These are phyloP conservation scores for Cyclophora punctaria DNA, from an alignment of 2,888 invertebrate species.

Conservation along the genomic window DNA sequence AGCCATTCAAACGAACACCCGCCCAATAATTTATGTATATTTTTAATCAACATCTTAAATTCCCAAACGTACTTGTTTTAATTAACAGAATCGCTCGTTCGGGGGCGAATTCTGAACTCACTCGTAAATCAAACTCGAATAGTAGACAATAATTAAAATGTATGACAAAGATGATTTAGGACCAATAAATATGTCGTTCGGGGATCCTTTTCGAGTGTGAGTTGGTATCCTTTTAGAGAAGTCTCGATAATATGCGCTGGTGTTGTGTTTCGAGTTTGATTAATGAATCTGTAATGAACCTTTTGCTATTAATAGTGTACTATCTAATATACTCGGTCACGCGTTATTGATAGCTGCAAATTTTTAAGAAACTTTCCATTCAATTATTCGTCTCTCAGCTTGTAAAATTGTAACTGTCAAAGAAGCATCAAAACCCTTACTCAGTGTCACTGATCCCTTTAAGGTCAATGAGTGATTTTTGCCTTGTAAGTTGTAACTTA, in stretches of 20 bases:
- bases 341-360: too few species aligned
- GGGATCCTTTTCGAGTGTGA: slow-evolving; percentile 24
- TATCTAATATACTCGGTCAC: too few species aligned
- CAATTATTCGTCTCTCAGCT: too few species aligned
- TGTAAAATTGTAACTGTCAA: too few species aligned
- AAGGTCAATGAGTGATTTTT: too few species aligned
- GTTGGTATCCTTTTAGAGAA: slow-evolving; percentile 10
- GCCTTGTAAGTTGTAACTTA: too few species aligned
- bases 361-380: too few species aligned
- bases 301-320: too few species aligned
- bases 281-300: too few species aligned
- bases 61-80: slow-evolving; percentile 32
- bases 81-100: slow-evolving; percentile 27
- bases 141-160: slow-evolving; percentile 56
- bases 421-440: too few species aligned
- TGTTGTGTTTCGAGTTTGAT: too few species aligned
- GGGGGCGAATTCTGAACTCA: slow-evolving; percentile 15
- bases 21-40: slow-evolving; percentile 34
- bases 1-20: not conserved
- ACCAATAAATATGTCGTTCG: slow-evolving; percentile 51
- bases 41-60: slow-evolving; percentile 33
- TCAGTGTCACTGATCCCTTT: too few species aligned
- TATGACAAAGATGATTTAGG: slow-evolving; percentile 54
- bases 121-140: slow-evolving; percentile 37
- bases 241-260: not conserved